These are phyloP conservation scores for Nipponia nippon DNA, from an alignment of 2,113 vertebrate species.

Conservation along the genomic window DNA sequence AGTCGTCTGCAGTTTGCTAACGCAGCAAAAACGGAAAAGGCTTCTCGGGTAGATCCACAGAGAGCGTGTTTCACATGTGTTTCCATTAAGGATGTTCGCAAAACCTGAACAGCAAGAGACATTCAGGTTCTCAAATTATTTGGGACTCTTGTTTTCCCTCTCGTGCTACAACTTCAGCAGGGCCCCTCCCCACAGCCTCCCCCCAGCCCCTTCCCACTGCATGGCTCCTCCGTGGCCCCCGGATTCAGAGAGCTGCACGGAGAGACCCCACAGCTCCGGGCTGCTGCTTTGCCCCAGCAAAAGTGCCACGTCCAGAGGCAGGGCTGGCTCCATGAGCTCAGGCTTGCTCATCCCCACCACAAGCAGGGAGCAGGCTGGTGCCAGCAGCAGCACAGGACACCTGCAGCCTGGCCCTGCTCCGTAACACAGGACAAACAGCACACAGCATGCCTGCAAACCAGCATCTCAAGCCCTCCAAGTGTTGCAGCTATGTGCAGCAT, in stretches of 20 bases:
- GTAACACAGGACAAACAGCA: neutral
- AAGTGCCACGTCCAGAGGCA: neutral
- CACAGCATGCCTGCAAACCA: neutral
- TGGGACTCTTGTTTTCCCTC: neutral
- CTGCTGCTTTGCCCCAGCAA: neutral
- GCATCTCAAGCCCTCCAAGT: neutral
- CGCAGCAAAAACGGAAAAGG: conserved; percentile 59
- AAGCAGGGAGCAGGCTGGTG: neutral
- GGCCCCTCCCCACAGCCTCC: neutral
- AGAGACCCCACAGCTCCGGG: fast-evolving
- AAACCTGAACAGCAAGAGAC: conserved; percentile 45
- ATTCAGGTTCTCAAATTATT: conserved; percentile 45
- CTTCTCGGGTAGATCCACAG: conserved; percentile 53
- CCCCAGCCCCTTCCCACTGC: neutral
- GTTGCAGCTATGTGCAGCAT: neutral
- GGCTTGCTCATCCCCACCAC: neutral
- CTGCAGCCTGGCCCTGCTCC: fast-evolving
- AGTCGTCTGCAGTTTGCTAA: conserved; percentile 59
- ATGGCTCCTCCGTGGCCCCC: fast-evolving
- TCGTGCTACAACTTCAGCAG: neutral
- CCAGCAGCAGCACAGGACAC: neutral
- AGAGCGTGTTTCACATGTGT: conserved; percentile 57
- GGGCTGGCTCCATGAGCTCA: neutral
- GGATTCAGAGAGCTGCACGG: fast-evolving
- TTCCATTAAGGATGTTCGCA: conserved; percentile 58